A percentile compares a stretch with the other conserved stretches of the same genome.
phyloP scores from a whole-genome alignment of 2,797 vertebrate species.

The Crypturellus tataupa region DNA sequence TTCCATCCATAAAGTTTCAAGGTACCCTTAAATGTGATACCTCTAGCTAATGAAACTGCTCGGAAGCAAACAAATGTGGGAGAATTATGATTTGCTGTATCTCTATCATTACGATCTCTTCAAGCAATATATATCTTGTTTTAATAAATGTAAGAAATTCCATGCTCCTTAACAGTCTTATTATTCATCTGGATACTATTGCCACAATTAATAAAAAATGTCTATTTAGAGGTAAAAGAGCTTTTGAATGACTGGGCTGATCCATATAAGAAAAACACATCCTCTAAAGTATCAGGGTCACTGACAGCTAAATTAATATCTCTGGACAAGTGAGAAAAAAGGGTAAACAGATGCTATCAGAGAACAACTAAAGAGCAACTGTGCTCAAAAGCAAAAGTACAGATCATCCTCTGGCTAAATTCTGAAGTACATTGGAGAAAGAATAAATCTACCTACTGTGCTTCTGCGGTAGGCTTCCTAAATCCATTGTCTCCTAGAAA shows the following conservation, averaged over 20 bases:
- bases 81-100: neutral
- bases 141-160: neutral
- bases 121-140: neutral
- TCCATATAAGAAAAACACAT: neutral
- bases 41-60: neutral
- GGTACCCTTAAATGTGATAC: neutral
- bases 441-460: conserved; percentile 86
- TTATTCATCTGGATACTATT: neutral
- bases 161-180: neutral
- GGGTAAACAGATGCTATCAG: neutral
- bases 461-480: conserved; percentile 83
- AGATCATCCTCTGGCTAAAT: conserved; percentile 32
- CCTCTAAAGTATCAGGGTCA: neutral
- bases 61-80: neutral
- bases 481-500: conserved; percentile 83
- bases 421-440: conserved; percentile 26
- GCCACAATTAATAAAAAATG: conserved; percentile 32
- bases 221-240: neutral
- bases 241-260: neutral
- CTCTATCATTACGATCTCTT: neutral
- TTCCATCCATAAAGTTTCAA: conserved; percentile 31
- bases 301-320: neutral
- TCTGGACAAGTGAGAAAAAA: neutral
- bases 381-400: neutral
- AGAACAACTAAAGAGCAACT: neutral